These are phyloP conservation scores for Baronia brevicornis DNA, from an alignment of 2,888 invertebrate species.

Conservation along the genomic window DNA sequence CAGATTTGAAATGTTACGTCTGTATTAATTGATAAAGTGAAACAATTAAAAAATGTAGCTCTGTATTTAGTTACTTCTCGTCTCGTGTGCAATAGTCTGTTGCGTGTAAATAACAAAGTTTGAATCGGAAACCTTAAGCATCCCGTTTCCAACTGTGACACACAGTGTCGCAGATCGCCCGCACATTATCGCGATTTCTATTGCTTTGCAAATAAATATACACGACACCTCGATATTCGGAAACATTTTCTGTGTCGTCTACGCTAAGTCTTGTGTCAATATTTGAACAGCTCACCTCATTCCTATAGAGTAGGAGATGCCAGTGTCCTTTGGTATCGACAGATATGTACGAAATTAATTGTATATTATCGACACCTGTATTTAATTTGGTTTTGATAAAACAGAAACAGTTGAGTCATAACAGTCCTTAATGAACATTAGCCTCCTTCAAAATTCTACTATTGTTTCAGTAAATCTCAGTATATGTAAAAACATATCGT, in stretches of 20 bases:
- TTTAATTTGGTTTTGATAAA: conserved; percentile 12
- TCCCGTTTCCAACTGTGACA: not conserved
- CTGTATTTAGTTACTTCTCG: too few species aligned
- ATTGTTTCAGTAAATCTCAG: too few species aligned
- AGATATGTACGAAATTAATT: conserved; percentile 8
- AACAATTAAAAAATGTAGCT: too few species aligned
- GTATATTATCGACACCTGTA: conserved; percentile 10
- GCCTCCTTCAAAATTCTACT: too few species aligned
- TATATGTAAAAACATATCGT: too few species aligned
- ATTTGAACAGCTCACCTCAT: conserved; percentile 57
- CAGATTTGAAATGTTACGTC: too few species aligned
- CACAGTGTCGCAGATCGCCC: conserved; percentile 8
- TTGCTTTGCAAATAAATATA: conserved; percentile 60
- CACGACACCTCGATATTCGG: conserved; percentile 59
- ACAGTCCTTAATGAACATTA: conserved; percentile 9
- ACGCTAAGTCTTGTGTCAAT: conserved; percentile 61
- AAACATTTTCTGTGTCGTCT: conserved; percentile 58
- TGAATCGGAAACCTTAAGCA: not conserved
- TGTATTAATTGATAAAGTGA: too few species aligned
- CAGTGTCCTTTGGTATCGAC: conserved; percentile 3
- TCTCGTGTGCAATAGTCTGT: too few species aligned
- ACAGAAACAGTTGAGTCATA: conserved; percentile 9
- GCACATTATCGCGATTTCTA: conserved; percentile 46
- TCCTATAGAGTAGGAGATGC: conserved; percentile 30
- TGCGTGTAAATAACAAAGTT: too few species aligned